These are phyloP conservation scores for Pollenia angustigena DNA, from an alignment of 2,888 invertebrate genomes.

Conservation along the genomic window DNA sequence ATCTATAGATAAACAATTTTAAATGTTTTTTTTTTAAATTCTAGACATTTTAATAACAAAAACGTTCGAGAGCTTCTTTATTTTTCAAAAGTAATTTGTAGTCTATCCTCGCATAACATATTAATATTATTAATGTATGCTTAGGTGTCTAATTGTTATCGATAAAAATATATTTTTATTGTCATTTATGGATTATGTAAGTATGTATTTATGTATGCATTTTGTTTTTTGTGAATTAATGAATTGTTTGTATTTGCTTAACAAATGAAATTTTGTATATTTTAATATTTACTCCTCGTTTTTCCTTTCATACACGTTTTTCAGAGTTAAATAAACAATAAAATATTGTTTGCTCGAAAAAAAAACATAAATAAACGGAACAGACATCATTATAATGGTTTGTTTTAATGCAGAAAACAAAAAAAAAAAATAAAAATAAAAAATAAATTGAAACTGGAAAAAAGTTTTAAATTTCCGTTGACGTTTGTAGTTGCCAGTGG, in stretches of 20 bases:
- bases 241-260: slow-evolving; percentile 57
- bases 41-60: no score
- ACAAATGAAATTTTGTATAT: slow-evolving; percentile 51
- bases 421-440: slow-evolving; percentile 14
- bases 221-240: slow-evolving; percentile 34
- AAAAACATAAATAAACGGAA: not conserved
- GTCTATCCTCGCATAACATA: no score
- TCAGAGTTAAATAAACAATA: slow-evolving; percentile 46
- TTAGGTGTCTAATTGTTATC: not conserved
- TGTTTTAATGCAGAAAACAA: slow-evolving; percentile 46
- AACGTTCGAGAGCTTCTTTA: no score
- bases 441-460: slow-evolving; percentile 13
- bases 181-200: not conserved
- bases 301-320: not conserved
- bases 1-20: no score
- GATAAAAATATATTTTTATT: slow-evolving; percentile 23
- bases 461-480: slow-evolving; percentile 62
- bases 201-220: no score
- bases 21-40: no score
- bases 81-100: not conserved
- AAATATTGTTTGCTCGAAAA: not conserved
- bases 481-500: slow-evolving; percentile 8
- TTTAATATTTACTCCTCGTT: slow-evolving; percentile 56
- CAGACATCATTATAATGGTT: slow-evolving; percentile 36
- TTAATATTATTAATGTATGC: not conserved